These are phyloP conservation scores for Psittacula cyanocephala DNA, from an alignment of 2,113 vertebrate species.

Conservation along the genomic window DNA sequence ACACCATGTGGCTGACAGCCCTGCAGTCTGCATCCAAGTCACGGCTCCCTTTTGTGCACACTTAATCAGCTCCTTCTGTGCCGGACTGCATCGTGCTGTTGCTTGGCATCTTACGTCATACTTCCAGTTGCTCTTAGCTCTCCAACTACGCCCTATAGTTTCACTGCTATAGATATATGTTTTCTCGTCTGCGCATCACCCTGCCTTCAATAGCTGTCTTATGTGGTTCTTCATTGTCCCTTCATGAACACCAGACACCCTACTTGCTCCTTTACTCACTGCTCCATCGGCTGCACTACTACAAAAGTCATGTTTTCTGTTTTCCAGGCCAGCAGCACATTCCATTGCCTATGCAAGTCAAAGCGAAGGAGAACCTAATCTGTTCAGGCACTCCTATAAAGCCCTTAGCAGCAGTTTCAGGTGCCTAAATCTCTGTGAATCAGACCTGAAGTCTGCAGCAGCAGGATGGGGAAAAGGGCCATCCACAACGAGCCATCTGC, in stretches of 20 bases:
- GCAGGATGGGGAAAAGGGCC: not conserved
- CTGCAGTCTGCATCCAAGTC: constrained; percentile 18
- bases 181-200: not conserved
- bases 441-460: not conserved
- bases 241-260: not conserved
- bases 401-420: not conserved
- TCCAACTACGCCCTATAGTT: not conserved
- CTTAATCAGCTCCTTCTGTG: constrained; percentile 30
- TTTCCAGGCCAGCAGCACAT: not conserved
- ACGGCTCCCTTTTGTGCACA: not conserved
- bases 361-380: not conserved
- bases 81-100: accelerated
- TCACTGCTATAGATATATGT: not conserved
- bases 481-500: not conserved
- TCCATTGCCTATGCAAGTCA: not conserved
- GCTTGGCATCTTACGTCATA: not conserved
- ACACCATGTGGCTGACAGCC: not conserved
- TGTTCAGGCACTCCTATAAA: not conserved
- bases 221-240: not conserved
- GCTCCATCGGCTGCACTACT: not conserved
- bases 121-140: not conserved
- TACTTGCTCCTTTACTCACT: not conserved
- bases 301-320: not conserved
- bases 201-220: not conserved
- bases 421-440: not conserved